phyloP scores from a whole-genome alignment of 2,113 vertebrate genomes.

The Lepidothrix coronata region DNA sequence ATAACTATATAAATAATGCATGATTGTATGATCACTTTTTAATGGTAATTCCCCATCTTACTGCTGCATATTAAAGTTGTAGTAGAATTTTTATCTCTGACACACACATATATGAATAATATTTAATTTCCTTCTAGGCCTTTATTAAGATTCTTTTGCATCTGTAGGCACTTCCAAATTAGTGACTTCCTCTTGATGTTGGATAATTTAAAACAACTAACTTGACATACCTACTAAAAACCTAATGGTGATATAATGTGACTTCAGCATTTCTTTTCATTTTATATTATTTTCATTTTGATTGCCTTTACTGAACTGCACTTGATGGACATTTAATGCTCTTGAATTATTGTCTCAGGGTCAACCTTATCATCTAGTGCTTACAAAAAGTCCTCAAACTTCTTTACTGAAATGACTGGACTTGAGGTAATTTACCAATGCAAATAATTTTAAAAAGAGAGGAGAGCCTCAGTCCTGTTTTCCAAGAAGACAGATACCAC shows the following conservation, averaged over 20 bases:
- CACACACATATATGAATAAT: not conserved
- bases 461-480: not conserved
- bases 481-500: not conserved
- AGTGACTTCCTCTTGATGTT: not conserved
- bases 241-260: not conserved
- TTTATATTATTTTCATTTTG: not conserved
- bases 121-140: not conserved
- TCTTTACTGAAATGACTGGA: not conserved
- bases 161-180: not conserved
- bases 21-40: conserved; percentile 39
- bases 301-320: not conserved
- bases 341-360: not conserved
- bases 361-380: not conserved
- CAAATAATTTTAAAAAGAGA: not conserved
- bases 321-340: not conserved
- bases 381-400: not conserved
- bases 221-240: not conserved
- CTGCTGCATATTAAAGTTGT: not conserved
- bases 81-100: not conserved
- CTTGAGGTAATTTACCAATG: not conserved
- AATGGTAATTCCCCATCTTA: not conserved
- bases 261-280: not conserved
- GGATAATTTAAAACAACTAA: conserved; percentile 19
- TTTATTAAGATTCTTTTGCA: not conserved
- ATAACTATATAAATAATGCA: conserved; percentile 34